Percentiles rank a stretch among this genome's conserved stretches.
Evolutionary conservation across 2,888 invertebrate genomes (phyloP).

Genomic region (Blastobasis adustella): DNA sequence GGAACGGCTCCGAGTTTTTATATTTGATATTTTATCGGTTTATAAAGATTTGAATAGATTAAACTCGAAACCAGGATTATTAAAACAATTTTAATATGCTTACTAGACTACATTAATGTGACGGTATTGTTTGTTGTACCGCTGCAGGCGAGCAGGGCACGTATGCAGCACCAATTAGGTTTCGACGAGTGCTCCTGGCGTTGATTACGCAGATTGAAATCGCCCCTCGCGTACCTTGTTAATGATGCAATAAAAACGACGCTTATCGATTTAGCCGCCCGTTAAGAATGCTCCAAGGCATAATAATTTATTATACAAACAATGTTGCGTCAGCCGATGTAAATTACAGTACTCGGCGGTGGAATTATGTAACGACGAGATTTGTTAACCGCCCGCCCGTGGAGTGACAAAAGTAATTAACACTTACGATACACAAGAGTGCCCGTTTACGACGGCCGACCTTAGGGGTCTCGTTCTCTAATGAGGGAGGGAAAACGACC

Average conservation of each 20-base stretch:
- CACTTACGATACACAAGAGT: constrained; percentile 65
- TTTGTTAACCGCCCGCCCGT: constrained; percentile 60
- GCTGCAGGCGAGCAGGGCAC: neutral
- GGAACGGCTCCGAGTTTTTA: neutral
- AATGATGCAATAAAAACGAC: constrained; percentile 71
- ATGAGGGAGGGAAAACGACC: constrained; percentile 43
- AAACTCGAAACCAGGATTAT: no score
- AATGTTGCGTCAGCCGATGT: constrained; percentile 57
- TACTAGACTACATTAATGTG: no score
- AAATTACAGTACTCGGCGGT: constrained; percentile 57
- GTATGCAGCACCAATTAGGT: constrained; percentile 43
- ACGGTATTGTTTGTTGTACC: no score
- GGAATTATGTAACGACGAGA: constrained; percentile 56
- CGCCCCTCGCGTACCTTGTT: constrained; percentile 59
- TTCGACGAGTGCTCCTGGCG: constrained; percentile 32
- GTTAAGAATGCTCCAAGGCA: constrained; percentile 61
- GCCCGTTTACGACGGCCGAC: constrained; percentile 50
- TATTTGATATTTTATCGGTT: neutral
- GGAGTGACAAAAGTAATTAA: constrained; percentile 70
- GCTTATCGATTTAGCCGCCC: constrained; percentile 66
- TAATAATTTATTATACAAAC: constrained; percentile 66
- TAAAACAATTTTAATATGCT: no score
- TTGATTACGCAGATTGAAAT: constrained; percentile 69
- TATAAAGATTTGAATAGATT: no score
- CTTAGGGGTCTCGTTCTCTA: constrained; percentile 45